Conservation (phyloP, 1,140 invertebrate species). For the Berghia stephanieae region DNA sequence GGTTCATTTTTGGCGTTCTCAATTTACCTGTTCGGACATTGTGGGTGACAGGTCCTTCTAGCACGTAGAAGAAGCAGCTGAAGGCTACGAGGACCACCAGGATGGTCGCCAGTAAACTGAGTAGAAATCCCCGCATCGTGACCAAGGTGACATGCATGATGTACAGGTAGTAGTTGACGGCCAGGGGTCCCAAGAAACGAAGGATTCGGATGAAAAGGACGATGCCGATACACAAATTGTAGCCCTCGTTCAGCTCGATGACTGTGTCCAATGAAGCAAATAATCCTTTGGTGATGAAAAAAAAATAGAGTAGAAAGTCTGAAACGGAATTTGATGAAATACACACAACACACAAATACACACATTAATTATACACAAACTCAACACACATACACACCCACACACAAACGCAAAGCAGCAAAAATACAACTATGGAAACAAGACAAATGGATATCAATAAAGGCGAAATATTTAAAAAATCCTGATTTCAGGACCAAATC, state of each 20-base stretch:
- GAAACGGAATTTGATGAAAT: no score
- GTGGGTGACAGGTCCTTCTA: not conserved
- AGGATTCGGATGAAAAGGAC: slow-evolving; percentile 37
- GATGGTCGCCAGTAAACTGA: slow-evolving; percentile 23
- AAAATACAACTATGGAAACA: not conserved
- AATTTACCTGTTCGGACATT: slow-evolving; percentile 7
- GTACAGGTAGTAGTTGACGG: slow-evolving; percentile 41
- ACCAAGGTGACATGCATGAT: slow-evolving; percentile 34
- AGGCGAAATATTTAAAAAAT: not conserved
- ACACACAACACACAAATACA: no score
- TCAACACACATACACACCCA: not conserved
- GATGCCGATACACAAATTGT: slow-evolving; percentile 23
- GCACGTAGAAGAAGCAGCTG: slow-evolving; percentile 31
- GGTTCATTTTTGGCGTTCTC: not conserved
- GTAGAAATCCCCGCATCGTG: slow-evolving; percentile 4
- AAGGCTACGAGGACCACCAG: slow-evolving; percentile 33
- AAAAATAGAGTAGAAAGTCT: not conserved
- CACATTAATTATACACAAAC: not conserved
- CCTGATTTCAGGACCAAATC: no score
- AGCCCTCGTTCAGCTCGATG: slow-evolving; percentile 32
- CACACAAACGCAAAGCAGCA: not conserved
- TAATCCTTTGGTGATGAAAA: slow-evolving; percentile 25
- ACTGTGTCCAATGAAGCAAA: slow-evolving; percentile 38
- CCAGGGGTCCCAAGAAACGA: slow-evolving; percentile 35
- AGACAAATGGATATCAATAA: not conserved